Evolutionary conservation across 2,888 invertebrate species (phyloP).

Genomic region (Ariolimax columbianus): DNA sequence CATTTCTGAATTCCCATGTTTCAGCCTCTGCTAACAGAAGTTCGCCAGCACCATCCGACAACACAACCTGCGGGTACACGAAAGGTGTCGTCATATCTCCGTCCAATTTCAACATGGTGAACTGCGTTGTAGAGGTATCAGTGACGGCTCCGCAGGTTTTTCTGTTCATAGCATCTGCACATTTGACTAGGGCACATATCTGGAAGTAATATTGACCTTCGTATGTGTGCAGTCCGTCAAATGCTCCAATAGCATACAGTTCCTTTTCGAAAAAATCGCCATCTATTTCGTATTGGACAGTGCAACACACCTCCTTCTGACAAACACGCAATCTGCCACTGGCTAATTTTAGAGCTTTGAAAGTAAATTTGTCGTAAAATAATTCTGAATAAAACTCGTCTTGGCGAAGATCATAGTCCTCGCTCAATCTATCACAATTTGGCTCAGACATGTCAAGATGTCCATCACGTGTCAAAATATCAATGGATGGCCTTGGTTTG

Average conservation of each 20-base stretch:
- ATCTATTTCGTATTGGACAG: slow-evolving; percentile 54
- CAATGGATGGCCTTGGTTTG: slow-evolving; percentile 10
- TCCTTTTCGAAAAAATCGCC: slow-evolving; percentile 34
- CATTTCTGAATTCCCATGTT: slow-evolving; percentile 53
- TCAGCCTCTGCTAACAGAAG: slow-evolving; percentile 50
- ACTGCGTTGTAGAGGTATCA: slow-evolving; percentile 53
- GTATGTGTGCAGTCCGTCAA: slow-evolving; percentile 66
- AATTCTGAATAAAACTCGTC: slow-evolving; percentile 55
- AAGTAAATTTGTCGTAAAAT: slow-evolving; percentile 62
- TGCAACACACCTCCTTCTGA: slow-evolving; percentile 64
- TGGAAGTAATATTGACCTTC: slow-evolving; percentile 67
- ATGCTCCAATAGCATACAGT: slow-evolving; percentile 68
- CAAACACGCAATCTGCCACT: slow-evolving; percentile 59
- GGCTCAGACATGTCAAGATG: neutral
- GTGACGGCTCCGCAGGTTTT: slow-evolving; percentile 58
- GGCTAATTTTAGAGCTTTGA: slow-evolving; percentile 53
- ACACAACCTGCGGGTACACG: slow-evolving; percentile 63
- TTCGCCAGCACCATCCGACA: slow-evolving; percentile 43
- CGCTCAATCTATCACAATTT: neutral
- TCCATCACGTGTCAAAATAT: neutral
- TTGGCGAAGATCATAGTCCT: neutral
- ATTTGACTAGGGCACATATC: slow-evolving; percentile 65
- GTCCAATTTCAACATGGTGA: slow-evolving; percentile 54
- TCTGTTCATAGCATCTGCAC: slow-evolving; percentile 52
- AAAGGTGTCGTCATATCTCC: slow-evolving; percentile 58